Base-by-base conservation (phyloP, 2,113 vertebrate genomes). In the Hystrix brachyura region DNA sequence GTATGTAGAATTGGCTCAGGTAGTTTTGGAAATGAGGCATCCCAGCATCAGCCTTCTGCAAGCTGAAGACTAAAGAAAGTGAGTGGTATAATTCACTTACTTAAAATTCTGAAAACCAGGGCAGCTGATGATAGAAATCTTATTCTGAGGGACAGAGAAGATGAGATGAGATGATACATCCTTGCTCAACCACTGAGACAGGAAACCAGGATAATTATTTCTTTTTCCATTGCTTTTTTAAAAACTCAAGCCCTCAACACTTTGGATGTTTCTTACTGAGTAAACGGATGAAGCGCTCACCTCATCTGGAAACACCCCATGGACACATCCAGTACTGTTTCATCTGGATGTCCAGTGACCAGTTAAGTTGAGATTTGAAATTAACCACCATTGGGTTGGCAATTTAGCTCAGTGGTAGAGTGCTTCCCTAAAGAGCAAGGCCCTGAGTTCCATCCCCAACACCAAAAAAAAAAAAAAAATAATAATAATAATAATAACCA, bases 121-220 rank as follows among this genome's bases (percentile, higher is more conserved):
- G 7, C 0, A 32, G 3, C 5, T n/a, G 27, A 13, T 55, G 19
- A 34, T 38, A 0, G 7, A 67, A 29, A 57, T 53, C 29, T 46
- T 38, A 51, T 10, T 27, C 46, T 14, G 9, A 79, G 19, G 32
- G 14, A 2, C 10, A 1, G 4, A 27, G 74, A 64, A 43, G 34
- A 55, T 15, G 85, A 64, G 72, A 18, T 27, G 14, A 59, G 17
- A 46, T 46, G 11, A 48, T 46, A 27, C 12, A 72, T 18, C 32
- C 21, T 14, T 19, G 23, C 23, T 43, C 23, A 79, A 38, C 23
- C 9, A 38, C 23, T 29, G 59, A 34, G 15, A 10, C 59, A 65
- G 14, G 9, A 64, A 79, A 78, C 21, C 7, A 48, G 43, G 3
- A 5, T 51, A 11, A 27, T 27, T 38, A 38, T 8, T 78, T 23